A percentile compares a stretch with the other conserved stretches of the same genome.
phyloP scores from a whole-genome alignment of 2,888 invertebrate genomes.

The Eubasilissa splendida region DNA sequence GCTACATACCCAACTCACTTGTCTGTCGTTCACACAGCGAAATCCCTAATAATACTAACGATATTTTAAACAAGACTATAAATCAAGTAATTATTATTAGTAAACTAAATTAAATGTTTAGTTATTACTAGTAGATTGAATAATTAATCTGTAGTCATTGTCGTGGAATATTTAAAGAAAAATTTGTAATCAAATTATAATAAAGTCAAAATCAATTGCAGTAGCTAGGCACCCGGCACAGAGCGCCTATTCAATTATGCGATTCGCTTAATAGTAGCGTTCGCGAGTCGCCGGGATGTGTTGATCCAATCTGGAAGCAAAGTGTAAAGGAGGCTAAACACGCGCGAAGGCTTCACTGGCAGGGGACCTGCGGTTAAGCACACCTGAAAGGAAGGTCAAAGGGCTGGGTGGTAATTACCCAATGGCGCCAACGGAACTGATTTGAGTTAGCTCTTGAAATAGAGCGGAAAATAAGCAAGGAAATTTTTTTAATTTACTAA shows the following conservation, averaged over 20 bases:
- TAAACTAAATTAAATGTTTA: too few species aligned
- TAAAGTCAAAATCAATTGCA: not conserved
- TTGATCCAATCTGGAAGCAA: constrained; percentile 15
- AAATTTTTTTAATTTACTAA: too few species aligned
- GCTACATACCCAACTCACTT: too few species aligned
- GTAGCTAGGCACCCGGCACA: not conserved
- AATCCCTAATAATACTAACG: too few species aligned
- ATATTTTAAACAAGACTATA: too few species aligned
- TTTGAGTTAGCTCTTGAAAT: not conserved
- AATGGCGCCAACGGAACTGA: constrained; percentile 17
- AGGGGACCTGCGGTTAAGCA: constrained; percentile 4
- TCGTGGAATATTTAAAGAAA: too few species aligned
- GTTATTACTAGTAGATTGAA: too few species aligned
- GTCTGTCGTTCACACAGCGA: too few species aligned
- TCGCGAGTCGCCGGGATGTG: not conserved
- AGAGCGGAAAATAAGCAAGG: too few species aligned
- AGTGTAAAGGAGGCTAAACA: constrained; percentile 14
- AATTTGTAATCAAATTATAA: too few species aligned
- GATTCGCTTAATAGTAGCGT: constrained; percentile 47
- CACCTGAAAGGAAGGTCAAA: constrained; percentile 23
- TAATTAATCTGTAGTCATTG: too few species aligned
- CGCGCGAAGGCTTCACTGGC: constrained; percentile 1
- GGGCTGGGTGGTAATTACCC: not conserved
- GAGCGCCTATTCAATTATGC: constrained; percentile 48
- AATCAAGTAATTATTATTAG: too few species aligned